Evolutionary conservation across 2,797 vertebrate species (phyloP), one percentile per base, ranked within the genome.

Genomic region (Galaxias olidus): DNA sequence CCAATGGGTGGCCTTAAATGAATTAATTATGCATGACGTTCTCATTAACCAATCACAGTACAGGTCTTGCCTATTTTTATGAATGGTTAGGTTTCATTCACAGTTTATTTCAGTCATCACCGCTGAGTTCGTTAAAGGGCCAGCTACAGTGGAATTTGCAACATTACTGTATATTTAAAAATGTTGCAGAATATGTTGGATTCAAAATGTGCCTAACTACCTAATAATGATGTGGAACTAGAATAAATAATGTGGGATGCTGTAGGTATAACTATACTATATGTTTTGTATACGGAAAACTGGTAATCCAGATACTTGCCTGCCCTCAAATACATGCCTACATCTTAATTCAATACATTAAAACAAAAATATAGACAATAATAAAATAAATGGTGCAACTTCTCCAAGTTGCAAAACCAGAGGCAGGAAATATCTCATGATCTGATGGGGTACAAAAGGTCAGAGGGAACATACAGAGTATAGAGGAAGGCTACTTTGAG

Each of bases 1-100:
- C 91, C 91, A 92, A 92, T 92, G 18, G 68, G 40, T 4, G 47
- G 7, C 1, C 9, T 0, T 12, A 0, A 20, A 14, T 0, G 67
- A 0, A 65, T 86, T 51, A 72, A 82, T 88, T 75, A 89, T 90
- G 20, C 58, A 87, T 59, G 1, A 78, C 11, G 8, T 2, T 8
- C 17, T 1, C 1, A 15, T 55, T 1, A 63, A 65, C 90, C 91
- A 92, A 92, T 92, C 86, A 59, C 44, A 62, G 74, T 59, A 57
- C 64, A 17, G 18, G 59, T 53, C 50, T 9, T 79, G 71, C 80
- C 87, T 91, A 84, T 91, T 91, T 92, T 93, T 92, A 91, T 93
- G 91, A 93, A 93, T 93, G 92, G 90, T 78, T 92, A 82, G 85
- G 89, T 89, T 93, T 93, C 91, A 93, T 93, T 93, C 91, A 92